A percentile compares a stretch with the other conserved stretches of the same genome.
phyloP scores from a whole-genome alignment of 2,888 invertebrate genomes.

The Heliothis peltigera region DNA sequence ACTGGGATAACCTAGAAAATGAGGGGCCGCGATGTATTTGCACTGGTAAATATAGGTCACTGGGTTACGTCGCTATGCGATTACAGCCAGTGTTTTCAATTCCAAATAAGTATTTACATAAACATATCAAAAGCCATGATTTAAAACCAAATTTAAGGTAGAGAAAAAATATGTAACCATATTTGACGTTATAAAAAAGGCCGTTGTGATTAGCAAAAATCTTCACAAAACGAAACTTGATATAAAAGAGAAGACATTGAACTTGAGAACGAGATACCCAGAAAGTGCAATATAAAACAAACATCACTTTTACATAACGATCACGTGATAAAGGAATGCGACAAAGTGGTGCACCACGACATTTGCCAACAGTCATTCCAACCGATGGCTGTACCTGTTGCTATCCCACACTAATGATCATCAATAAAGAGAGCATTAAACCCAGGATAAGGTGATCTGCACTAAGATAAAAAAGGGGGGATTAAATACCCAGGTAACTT shows the following conservation, averaged over 20 bases:
- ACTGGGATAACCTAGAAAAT: conserved; percentile 46
- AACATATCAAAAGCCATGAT: conserved; percentile 6
- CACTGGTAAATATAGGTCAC: conserved; percentile 67
- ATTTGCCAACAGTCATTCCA: conserved; percentile 53
- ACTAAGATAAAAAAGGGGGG: conserved; percentile 40
- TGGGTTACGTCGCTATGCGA: conserved; percentile 60
- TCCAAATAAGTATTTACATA: conserved; percentile 16
- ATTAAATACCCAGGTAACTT: conserved; percentile 13
- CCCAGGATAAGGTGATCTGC: conserved; percentile 12
- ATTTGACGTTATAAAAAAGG: too few relatives aligned
- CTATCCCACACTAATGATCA: conserved; percentile 29
- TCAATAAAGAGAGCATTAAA: conserved; percentile 37
- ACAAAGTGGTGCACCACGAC: conserved; percentile 38
- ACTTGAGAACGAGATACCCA: conserved; percentile 12
- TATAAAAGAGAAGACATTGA: conserved; percentile 3
- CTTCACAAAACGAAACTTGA: background rate
- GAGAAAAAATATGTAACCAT: too few relatives aligned
- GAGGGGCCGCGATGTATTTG: conserved; percentile 50
- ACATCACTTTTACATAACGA: conserved; percentile 32
- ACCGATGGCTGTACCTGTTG: conserved; percentile 42
- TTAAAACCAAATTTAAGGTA: too few relatives aligned
- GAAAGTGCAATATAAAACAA: conserved; percentile 18
- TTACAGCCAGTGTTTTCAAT: conserved; percentile 37
- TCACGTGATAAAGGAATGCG: conserved; percentile 55
- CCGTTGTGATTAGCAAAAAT: background rate